Evolutionary conservation across 2,888 invertebrate genomes (phyloP).

Genomic region (Drymonia ruficornis): DNA sequence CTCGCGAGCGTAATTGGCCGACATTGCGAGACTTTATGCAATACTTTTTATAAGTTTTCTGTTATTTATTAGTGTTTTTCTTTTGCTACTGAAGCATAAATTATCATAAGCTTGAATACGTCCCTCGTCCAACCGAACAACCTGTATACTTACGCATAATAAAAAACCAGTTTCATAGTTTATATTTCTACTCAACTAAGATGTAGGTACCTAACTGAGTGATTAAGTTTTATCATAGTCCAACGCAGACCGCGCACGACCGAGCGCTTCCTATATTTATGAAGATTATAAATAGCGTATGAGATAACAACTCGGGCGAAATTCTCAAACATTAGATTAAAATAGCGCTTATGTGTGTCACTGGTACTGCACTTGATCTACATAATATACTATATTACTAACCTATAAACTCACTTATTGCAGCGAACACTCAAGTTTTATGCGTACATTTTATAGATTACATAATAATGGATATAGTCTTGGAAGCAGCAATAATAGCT

Average conservation of each 20-base stretch:
- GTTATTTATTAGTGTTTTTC: too few relatives aligned
- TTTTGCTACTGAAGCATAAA: too few relatives aligned
- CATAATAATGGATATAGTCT: neutral
- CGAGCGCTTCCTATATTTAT: constrained; percentile 41
- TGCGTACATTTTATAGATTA: constrained; percentile 4
- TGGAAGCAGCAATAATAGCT: constrained; percentile 14
- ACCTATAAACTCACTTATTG: neutral
- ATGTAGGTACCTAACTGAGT: too few relatives aligned
- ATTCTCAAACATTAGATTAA: constrained; percentile 24
- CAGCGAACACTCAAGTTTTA: constrained; percentile 3
- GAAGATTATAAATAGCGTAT: constrained; percentile 48
- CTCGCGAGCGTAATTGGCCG: too few relatives aligned
- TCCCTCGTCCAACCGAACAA: too few relatives aligned
- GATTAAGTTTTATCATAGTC: neutral
- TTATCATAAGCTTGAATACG: too few relatives aligned
- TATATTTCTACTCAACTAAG: too few relatives aligned
- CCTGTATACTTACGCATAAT: too few relatives aligned
- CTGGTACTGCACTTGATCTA: constrained; percentile 23
- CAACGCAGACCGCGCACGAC: constrained; percentile 4
- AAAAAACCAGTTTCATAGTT: too few relatives aligned
- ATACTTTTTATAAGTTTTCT: too few relatives aligned
- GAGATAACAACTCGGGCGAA: constrained; percentile 41
- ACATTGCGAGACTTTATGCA: too few relatives aligned
- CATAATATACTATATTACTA: constrained; percentile 4
- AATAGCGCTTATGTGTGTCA: constrained; percentile 19